Conservation (phyloP, 2,113 vertebrate genomes). For the Petromus typicus region DNA sequence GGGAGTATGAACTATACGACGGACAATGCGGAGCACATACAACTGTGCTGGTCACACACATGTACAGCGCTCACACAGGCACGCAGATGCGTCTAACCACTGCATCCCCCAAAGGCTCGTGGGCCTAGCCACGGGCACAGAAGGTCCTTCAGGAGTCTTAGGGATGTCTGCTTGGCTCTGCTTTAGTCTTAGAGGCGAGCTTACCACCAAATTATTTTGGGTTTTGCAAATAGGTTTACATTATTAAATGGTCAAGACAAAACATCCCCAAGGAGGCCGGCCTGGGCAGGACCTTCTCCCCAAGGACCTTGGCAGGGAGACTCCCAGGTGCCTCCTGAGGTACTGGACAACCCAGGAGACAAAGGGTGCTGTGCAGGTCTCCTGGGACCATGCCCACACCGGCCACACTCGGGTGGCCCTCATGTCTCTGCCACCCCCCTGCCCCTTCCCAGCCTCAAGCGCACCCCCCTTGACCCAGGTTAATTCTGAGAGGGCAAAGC, state of each 20-base stretch:
- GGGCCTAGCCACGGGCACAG: background rate
- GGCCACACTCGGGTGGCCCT: background rate
- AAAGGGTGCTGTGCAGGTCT: background rate
- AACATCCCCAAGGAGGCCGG: background rate
- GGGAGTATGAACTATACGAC: background rate
- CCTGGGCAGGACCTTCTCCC: background rate
- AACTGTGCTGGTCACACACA: too few species aligned
- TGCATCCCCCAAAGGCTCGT: background rate
- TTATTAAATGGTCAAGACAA: background rate
- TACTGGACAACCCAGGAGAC: too few species aligned
- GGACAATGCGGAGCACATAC: background rate
- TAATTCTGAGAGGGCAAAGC: background rate
- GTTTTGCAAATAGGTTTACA: conserved; percentile 34
- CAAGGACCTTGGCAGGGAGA: background rate
- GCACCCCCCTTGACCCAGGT: too few species aligned
- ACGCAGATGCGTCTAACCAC: accelerated
- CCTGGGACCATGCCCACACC: background rate
- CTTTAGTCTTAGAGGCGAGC: background rate
- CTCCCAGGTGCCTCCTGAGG: background rate
- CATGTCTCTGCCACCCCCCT: background rate
- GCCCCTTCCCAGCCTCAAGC: background rate
- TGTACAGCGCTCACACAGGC: background rate
- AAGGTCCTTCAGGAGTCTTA: background rate
- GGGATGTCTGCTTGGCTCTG: background rate
- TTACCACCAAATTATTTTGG: background rate